These are phyloP conservation scores for Notarius quadriscutis DNA, from an alignment of 2,113 vertebrate species.

Conservation along the genomic window DNA sequence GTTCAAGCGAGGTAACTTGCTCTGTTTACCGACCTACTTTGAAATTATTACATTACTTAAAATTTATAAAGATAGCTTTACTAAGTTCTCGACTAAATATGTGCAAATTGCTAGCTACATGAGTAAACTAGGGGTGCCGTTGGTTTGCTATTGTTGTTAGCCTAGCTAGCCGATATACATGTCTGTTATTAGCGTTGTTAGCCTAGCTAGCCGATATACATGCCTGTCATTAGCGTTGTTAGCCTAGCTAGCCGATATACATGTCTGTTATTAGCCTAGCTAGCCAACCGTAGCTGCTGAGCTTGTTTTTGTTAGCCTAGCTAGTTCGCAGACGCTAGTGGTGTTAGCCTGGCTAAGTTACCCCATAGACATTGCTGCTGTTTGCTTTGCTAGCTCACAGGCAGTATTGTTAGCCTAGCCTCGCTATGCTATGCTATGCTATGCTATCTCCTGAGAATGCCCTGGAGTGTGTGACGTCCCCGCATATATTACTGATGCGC, in stretches of 20 bases:
- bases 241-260: neutral
- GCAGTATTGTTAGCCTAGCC: neutral
- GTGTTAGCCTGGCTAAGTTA: constrained; percentile 4
- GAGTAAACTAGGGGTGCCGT: neutral
- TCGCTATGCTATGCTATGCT: neutral
- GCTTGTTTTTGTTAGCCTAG: neutral
- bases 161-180: neutral
- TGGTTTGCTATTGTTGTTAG: constrained; percentile 21
- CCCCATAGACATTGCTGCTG: neutral
- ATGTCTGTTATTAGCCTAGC: neutral
- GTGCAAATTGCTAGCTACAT: neutral
- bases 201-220: neutral
- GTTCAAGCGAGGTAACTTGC: constrained; percentile 69
- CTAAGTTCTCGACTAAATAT: neutral
- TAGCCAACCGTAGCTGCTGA: neutral
- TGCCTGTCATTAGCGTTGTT: neutral
- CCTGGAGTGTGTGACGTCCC: constrained; percentile 7
- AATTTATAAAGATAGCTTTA: neutral
- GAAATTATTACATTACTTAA: neutral
- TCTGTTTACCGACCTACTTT: constrained; percentile 44
- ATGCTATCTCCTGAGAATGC: neutral
- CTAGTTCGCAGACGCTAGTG: neutral
- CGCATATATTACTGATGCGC: neutral
- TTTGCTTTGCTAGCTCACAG: neutral
- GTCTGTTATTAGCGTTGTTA: neutral